These are phyloP conservation scores for Leptosomus discolor DNA, from an alignment of 2,113 vertebrate genomes.

Conservation along the genomic window DNA sequence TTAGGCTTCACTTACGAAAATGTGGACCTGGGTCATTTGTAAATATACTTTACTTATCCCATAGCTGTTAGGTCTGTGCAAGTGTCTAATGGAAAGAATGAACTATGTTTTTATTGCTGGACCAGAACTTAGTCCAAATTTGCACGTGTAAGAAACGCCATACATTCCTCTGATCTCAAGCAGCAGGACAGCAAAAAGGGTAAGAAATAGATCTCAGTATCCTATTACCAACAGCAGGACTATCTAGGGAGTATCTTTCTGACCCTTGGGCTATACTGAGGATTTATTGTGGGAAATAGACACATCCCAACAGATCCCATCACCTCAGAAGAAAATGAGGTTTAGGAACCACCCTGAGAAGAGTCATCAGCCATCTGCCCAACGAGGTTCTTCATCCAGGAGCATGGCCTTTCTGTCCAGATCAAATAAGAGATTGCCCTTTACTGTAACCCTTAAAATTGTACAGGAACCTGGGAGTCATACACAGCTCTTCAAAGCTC, in stretches of 20 bases:
- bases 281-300: neutral
- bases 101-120: neutral
- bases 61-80: neutral
- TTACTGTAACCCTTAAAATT: neutral
- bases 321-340: neutral
- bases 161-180: neutral
- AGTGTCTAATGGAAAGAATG: neutral
- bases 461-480: neutral
- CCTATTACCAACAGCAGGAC: neutral
- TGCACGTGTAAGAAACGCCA: neutral
- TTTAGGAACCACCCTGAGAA: neutral
- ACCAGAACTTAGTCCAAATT: neutral
- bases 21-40: neutral
- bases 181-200: neutral
- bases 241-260: neutral
- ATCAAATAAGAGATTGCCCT: neutral
- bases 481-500: neutral
- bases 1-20: neutral
- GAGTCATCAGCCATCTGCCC: neutral
- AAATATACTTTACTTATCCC: neutral
- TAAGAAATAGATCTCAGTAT: neutral
- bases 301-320: neutral
- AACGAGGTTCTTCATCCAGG: neutral
- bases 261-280: neutral
- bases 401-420: neutral